A percentile compares a stretch with the other conserved stretches of the same genome.
Conservation (phyloP, 2,113 vertebrate genomes). For the Leptodactylus fuscus region DNA sequence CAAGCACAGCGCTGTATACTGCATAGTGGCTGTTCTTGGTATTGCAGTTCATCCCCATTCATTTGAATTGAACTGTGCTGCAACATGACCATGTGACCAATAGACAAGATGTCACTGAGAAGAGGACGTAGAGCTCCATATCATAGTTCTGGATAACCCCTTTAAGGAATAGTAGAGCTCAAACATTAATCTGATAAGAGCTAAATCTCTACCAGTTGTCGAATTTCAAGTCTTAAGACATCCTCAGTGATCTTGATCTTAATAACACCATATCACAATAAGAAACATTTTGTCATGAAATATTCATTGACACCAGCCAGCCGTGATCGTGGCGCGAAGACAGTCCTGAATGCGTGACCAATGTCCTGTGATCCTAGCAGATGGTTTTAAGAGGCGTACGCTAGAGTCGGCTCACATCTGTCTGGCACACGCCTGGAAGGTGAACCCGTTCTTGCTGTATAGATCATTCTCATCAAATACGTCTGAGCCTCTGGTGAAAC, state of each 20-base stretch:
- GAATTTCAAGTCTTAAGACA: not conserved
- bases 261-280: not conserved
- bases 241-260: not conserved
- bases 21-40: too few species aligned
- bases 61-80: too few species aligned
- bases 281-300: not conserved
- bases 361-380: not conserved
- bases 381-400: not conserved
- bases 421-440: not conserved
- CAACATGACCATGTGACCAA: too few species aligned
- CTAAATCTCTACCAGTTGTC: not conserved
- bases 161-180: not conserved
- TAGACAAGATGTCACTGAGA: too few species aligned
- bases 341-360: not conserved
- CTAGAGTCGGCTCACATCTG: too few species aligned
- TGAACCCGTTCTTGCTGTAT: not conserved
- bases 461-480: not conserved
- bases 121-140: too few species aligned
- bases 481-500: not conserved
- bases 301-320: not conserved
- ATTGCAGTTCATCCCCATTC: too few species aligned
- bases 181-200: not conserved
- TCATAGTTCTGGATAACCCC: too few species aligned
- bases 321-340: not conserved
- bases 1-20: too few species aligned